phyloP scores from a whole-genome alignment of 2,113 vertebrate species.

The Bubo blakistoni region DNA sequence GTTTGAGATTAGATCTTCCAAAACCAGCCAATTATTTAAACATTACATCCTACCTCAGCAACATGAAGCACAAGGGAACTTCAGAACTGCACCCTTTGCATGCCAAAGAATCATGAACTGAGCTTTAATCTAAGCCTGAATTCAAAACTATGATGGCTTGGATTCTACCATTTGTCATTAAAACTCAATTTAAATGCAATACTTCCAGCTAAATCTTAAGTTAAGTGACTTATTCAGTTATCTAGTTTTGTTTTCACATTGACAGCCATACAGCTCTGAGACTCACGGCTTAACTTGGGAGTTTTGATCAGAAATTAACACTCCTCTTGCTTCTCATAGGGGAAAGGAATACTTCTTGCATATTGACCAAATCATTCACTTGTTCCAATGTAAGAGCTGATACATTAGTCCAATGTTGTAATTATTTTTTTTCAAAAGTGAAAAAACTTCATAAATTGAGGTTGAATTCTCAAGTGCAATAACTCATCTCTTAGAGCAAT shows the following conservation, averaged over 20 bases:
- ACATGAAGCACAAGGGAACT: background rate
- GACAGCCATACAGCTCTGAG: background rate
- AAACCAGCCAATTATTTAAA: constrained; percentile 23
- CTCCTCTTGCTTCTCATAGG: background rate
- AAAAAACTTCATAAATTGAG: background rate
- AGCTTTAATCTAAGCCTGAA: background rate
- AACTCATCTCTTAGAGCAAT: background rate
- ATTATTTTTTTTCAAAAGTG: background rate
- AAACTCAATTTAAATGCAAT: background rate
- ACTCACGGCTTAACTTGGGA: background rate
- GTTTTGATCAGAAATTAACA: background rate
- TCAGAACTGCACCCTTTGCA: background rate
- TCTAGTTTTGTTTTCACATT: background rate
- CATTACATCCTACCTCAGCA: background rate
- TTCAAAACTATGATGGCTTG: background rate
- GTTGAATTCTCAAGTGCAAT: background rate
- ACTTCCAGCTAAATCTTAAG: background rate
- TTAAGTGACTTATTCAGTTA: background rate
- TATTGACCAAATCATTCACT: background rate
- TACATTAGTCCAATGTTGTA: background rate
- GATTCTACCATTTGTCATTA: background rate
- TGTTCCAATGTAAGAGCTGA: background rate
- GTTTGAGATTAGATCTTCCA: background rate
- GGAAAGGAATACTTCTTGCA: background rate
- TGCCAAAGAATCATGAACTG: background rate